Evolutionary conservation across 2,113 vertebrate genomes (phyloP), one percentile per base, ranked within the genome.

Genomic region (Chrysochloris asiatica): DNA sequence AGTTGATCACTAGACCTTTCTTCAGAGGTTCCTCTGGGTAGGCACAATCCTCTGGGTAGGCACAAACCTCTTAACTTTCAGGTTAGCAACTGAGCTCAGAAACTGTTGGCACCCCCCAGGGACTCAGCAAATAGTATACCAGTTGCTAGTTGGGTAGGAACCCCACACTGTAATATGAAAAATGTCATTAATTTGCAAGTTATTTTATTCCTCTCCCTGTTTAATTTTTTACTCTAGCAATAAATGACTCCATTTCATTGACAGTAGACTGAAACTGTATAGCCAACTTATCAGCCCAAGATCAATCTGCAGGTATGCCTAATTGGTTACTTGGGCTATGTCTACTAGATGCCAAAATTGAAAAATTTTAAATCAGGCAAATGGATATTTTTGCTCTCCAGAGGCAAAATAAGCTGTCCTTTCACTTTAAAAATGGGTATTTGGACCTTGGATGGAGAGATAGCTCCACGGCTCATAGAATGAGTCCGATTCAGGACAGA

Each of bases 271-370:
- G 16, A 89, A 90, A 72, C 43, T 8, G 21, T 16, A n/a, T 24
- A 82, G 78, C 47, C 56, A 88, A 81, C 50, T 59, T 86, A 69
- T 83, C 61, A 59, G 59, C 73, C 72, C 59, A 75, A 73, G 76
- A n/a, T n/a, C n/a, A n/a, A 75, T 65, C 47, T 86, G 36, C 3
- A 2, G 78, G 30, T 75, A 48, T 43, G 88, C 61, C 72, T 94
- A 88, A 88, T 10, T 84, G 45, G 48, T 84, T 93, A 77, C 67
- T 88, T 83, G 86, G 63, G 45, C 22, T 86, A 19, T 80, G 33
- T 80, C 67, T 52, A 78, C 63, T 28, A 61, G 47, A 83, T 52
- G 80, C 72, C 94, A 73, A 94, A 83, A 81, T 89, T 48, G 50
- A 93, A 84, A 83, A 76, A 36, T n/a, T 81, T n/a, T 45, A 47